Evolutionary conservation across 1,140 invertebrate genomes (phyloP), one percentile per base, ranked within the genome.

Genomic region (Coptotermes formosanus): DNA sequence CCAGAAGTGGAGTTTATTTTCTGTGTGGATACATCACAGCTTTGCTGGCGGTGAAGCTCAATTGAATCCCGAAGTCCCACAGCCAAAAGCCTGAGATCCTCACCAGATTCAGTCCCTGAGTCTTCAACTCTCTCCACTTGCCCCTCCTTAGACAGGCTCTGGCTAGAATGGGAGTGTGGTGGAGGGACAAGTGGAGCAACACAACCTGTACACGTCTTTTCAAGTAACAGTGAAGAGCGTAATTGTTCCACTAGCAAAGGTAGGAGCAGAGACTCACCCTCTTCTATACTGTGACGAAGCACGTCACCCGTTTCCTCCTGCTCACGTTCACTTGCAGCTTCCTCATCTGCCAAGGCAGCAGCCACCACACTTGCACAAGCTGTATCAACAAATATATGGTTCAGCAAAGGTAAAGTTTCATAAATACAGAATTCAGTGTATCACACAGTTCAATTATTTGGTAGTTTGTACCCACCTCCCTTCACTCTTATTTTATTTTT

Each of bases 51-150:
- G 25, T 85, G 84, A 83, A 43, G 88, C 69, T 90, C 89, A 75
- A 89, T 87, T 19, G 89, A 88, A 21, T 85, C 89, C 43, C 88
- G 88, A 16, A 88, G 87, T 38, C 84, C 89, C 87, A 82, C 84
- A 87, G 88, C 89, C 89, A 90, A 85, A 32, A 91, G 88, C 6
- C 92, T 90, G 87, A 92, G 90, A 89, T 95, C 94, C 89, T 95
- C 94, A 45, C 94, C 94, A 81, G 93, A 94, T 89, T 95, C 94
- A n/a, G 93, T 94, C 64, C 94, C 94, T 6, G 94, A 94, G 89
- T 94, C 94, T 88, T 93, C 91, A n/a, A 91, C 89, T 59, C 64
- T 86, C 88, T 87, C 43, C 89, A 89, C 87, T 84, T 89, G 89
- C 86, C 69, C 85, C 85, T 85, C 88, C 85, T 85, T 86, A 32